Evolutionary conservation across 53 echinoderm and acorn worm genomes (phyloP), one percentile per base, ranked within the genome.

Genomic region (Hippasteria phrygiana): DNA sequence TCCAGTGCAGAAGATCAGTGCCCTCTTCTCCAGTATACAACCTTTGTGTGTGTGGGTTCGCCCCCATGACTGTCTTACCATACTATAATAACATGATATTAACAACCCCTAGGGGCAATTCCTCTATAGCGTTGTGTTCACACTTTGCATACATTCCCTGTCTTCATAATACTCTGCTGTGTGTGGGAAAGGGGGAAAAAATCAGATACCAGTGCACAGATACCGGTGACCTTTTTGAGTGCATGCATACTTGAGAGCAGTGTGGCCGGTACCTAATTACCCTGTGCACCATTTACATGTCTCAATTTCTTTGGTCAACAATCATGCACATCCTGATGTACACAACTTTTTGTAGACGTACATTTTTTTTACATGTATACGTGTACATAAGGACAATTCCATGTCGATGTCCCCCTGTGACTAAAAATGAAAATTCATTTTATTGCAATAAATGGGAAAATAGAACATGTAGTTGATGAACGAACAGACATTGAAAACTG

Each of bases 81-180:
- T 48, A 75, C 75, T 75, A 33, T 28, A 75, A 47, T 10, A 75
- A 75, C 75, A 75, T 75, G 75, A 75, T 75, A 75, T 50, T 75
- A 75, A 75, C 16, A 18, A n/a, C 28, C 16, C 75, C 48, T 38
- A 9, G 18, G 75, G 75, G 20, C 43, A 75, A 46, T 75, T 50
- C 33, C 75, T 26, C 50, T 75, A 3, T 16, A n/a, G 27, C n/a
- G 41, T 13, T 11, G 4, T 8, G 0, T 67, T 36, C 13, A 24
- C 26, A 26, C 28, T 11, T 24, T 31, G 10, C 26, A 26, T 35
- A 33, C 33, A 10, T 7, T 31, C 69, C 14, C 32, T 67, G 6
- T 67, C 37, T 65, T 9, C 20, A 26, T 7, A 24, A 59, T 26
- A 2, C 59, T 1, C 7, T 24, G 59, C 55, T 22, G 22, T 22